Evolutionary conservation across 2,888 invertebrate species (phyloP).

Genomic region (Meteorus colon): DNA sequence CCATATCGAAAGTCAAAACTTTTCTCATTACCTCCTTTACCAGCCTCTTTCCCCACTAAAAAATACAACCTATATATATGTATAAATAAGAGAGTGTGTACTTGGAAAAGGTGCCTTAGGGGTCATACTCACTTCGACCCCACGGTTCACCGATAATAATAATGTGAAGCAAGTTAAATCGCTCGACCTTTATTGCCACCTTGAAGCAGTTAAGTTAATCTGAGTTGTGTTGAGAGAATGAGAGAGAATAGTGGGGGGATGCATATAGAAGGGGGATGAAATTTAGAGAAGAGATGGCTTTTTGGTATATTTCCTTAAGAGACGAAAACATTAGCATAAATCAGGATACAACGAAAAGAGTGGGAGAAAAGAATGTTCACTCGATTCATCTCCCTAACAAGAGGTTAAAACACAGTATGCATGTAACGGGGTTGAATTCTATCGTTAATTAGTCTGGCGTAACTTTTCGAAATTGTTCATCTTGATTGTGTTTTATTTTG

Average conservation of each 20-base stretch:
- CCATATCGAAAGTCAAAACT: conserved; percentile 64
- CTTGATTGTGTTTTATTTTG: not conserved
- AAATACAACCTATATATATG: not conserved
- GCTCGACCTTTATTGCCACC: conserved; percentile 71
- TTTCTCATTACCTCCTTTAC: conserved; percentile 66
- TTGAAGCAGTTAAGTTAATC: conserved; percentile 72
- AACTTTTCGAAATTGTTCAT: conserved; percentile 37
- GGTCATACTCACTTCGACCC: conserved; percentile 39
- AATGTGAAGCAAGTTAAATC: conserved; percentile 69
- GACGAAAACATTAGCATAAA: conserved; percentile 74
- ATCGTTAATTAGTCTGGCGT: conserved; percentile 45
- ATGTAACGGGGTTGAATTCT: conserved; percentile 17
- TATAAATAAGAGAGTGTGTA: conserved; percentile 12
- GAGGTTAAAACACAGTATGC: conserved; percentile 10
- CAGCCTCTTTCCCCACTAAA: not conserved
- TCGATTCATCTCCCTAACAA: conserved; percentile 64
- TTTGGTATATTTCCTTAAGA: conserved; percentile 70
- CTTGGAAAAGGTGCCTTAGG: conserved; percentile 29
- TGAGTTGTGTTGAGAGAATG: conserved; percentile 61
- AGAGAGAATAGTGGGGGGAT: conserved; percentile 43
- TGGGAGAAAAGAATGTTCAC: conserved; percentile 67
- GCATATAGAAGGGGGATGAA: conserved; percentile 37
- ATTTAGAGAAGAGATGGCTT: conserved; percentile 62
- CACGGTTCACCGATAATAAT: conserved; percentile 47
- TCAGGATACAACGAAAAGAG: conserved; percentile 62